Conservation (phyloP, 2,888 invertebrate species). For the Linnaemya tessellans region DNA sequence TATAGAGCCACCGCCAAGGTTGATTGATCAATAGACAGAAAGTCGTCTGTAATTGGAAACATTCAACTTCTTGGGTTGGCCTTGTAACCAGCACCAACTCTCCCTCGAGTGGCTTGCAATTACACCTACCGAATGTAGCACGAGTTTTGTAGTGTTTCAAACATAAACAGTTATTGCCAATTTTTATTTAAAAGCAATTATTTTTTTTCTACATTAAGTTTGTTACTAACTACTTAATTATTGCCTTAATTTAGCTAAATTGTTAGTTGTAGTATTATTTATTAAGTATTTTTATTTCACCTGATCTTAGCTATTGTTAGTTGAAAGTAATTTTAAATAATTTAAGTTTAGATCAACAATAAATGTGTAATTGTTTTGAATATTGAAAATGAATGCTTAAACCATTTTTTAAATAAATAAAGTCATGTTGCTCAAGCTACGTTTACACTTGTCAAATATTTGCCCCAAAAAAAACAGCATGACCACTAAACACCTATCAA, state of each 20-base stretch:
- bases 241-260: constrained; percentile 10
- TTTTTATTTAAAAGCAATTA: constrained; percentile 19
- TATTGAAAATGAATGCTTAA: not conserved
- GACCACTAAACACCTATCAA: too few relatives aligned
- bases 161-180: constrained; percentile 9
- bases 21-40: constrained; percentile 75
- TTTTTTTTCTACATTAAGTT: not conserved
- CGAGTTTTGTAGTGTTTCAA: not conserved
- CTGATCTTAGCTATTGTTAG: constrained; percentile 26
- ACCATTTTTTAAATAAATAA: not conserved
- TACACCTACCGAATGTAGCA: not conserved
- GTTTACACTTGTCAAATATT: too few relatives aligned
- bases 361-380: not conserved
- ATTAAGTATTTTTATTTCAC: constrained; percentile 18
- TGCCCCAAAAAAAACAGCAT: too few relatives aligned
- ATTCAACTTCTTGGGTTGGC: constrained; percentile 2
- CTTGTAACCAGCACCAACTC: constrained; percentile 6
- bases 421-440: not conserved
- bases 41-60: not conserved
- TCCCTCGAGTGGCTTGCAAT: not conserved
- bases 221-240: not conserved
- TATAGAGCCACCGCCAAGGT: constrained; percentile 84
- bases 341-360: not conserved
- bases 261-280: not conserved
- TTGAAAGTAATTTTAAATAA: not conserved